These are phyloP conservation scores for Choloepus hoffmanni DNA, from an alignment of 2,113 vertebrate species.

Conservation along the genomic window DNA sequence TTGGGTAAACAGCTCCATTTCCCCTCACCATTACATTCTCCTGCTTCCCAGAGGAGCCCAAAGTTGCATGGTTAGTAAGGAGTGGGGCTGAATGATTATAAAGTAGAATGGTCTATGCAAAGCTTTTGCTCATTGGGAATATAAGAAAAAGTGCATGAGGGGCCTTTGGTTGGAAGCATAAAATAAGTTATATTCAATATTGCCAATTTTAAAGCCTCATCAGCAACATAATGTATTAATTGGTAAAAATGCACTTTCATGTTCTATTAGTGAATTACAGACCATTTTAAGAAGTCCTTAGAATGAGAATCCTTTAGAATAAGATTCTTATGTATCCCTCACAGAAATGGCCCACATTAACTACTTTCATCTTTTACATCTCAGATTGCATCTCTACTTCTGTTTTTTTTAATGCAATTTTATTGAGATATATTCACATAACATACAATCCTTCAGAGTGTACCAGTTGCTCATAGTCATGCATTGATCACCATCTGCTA, in stretches of 20 bases:
- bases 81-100: background rate
- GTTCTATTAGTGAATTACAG: constrained; percentile 19
- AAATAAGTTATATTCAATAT: background rate
- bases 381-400: background rate
- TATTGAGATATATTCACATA: too few species aligned
- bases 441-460: too few species aligned
- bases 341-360: constrained; percentile 31
- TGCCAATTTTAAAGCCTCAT: constrained; percentile 8
- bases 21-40: constrained; percentile 39
- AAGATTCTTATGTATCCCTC: constrained; percentile 10
- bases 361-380: background rate
- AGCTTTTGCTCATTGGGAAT: background rate
- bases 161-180: background rate
- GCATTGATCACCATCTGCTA: background rate
- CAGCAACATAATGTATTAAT: background rate
- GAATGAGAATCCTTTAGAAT: constrained; percentile 21
- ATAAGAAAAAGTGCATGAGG: background rate
- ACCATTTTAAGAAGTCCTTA: background rate
- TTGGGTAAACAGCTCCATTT: constrained; percentile 58
- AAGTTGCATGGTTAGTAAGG: background rate
- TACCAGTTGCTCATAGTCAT: too few species aligned
- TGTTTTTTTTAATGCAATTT: too few species aligned
- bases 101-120: background rate
- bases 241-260: constrained; percentile 15
- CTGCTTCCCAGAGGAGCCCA: background rate